Percentiles rank a stretch among this genome's conserved stretches.
phyloP scores from a whole-genome alignment of 2,113 vertebrate species.

The Emydura subglobosa region DNA sequence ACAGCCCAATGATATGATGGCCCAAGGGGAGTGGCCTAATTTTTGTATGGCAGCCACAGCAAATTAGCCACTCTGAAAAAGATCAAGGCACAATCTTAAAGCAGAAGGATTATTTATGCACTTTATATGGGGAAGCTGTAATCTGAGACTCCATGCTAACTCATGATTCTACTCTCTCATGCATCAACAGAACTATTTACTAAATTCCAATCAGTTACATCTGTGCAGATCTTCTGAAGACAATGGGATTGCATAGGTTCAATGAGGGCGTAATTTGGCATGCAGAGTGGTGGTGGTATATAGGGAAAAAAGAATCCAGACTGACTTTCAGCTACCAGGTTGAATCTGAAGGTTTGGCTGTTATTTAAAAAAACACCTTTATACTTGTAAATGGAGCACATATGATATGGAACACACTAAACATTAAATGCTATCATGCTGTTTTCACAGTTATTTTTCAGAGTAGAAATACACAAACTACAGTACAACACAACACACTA shows the following conservation, averaged over 20 bases:
- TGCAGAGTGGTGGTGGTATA: neutral
- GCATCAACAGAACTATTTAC: neutral
- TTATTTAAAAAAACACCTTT: neutral
- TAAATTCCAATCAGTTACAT: neutral
- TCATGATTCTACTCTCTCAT: neutral
- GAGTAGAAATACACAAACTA: neutral
- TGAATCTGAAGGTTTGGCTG: neutral
- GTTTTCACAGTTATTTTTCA: neutral
- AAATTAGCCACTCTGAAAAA: neutral
- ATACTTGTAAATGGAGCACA: neutral
- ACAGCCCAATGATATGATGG: neutral
- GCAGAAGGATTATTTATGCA: neutral
- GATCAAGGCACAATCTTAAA: neutral
- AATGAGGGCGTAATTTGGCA: neutral
- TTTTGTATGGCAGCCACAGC: neutral
- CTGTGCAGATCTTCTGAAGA: neutral
- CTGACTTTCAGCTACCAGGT: neutral
- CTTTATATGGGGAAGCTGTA: neutral
- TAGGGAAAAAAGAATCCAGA: neutral
- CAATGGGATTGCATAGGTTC: neutral
- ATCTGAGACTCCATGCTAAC: neutral
- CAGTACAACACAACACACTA: neutral
- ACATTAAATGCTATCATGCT: neutral
- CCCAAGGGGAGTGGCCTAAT: neutral
- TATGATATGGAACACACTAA: neutral